Percentiles rank a stretch among this genome's conserved stretches.
These are phyloP conservation scores for Acleris literana DNA, from an alignment of 2,888 invertebrate genomes.

Conservation along the genomic window DNA sequence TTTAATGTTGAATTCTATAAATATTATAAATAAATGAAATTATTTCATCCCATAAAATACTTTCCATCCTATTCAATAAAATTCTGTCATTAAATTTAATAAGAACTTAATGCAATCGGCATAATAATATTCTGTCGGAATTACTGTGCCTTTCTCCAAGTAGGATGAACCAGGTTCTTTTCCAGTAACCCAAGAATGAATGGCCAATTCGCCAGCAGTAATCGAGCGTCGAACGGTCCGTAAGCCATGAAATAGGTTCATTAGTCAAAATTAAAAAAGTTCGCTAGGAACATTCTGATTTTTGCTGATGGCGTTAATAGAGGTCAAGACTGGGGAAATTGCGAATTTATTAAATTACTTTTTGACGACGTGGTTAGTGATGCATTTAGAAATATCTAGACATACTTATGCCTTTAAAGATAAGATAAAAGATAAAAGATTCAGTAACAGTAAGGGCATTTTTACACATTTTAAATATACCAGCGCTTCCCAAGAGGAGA, in stretches of 20 bases:
- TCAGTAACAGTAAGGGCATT: no score
- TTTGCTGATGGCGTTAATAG: constrained; percentile 8
- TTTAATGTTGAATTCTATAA: no score
- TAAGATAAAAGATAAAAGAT: no score
- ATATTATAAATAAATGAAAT: no score
- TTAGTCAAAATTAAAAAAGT: constrained; percentile 41
- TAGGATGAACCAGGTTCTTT: constrained; percentile 42
- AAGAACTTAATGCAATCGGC: constrained; percentile 25
- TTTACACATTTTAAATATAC: no score
- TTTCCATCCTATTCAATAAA: constrained; percentile 1
- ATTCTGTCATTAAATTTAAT: constrained; percentile 23
- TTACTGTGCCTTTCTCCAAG: constrained; percentile 62
- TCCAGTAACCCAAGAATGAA: constrained; percentile 62
- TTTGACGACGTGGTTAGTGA: no score
- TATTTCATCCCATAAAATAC: no score
- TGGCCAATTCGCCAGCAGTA: constrained; percentile 74
- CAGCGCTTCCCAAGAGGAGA: no score
- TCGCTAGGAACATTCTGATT: background rate
- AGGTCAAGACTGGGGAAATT: background rate
- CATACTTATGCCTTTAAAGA: no score
- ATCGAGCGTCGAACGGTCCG: constrained; percentile 75
- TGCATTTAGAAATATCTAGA: no score
- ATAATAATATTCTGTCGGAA: constrained; percentile 6
- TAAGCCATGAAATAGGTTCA: constrained; percentile 76
- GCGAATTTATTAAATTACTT: no score